Evolutionary conservation across 1,140 invertebrate species (phyloP).

Genomic region (Meloidogyne chitwoodi): DNA sequence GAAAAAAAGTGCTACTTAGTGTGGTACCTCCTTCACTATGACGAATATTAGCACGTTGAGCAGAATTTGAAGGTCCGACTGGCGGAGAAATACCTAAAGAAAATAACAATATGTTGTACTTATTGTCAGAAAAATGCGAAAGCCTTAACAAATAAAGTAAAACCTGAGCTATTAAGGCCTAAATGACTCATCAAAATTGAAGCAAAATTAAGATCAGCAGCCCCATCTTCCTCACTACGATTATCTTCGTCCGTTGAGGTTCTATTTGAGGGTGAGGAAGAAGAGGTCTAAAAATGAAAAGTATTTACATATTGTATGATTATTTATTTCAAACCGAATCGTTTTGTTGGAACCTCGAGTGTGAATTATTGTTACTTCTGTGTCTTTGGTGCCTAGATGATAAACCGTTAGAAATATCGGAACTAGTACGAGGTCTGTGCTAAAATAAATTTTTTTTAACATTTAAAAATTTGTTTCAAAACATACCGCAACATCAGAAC

Average conservation of each 20-base stretch:
- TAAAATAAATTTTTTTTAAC: neutral
- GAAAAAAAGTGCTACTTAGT: neutral
- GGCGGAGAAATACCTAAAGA: neutral
- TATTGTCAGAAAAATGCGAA: neutral
- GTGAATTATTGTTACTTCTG: neutral
- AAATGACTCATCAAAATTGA: neutral
- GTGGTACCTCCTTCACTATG: neutral
- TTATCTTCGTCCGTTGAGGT: neutral
- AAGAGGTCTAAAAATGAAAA: neutral
- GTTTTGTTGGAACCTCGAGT: neutral
- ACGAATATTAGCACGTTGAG: neutral
- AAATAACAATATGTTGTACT: neutral
- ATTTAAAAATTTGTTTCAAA: neutral
- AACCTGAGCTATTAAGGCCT: neutral
- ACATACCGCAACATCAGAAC: neutral
- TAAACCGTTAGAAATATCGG: neutral
- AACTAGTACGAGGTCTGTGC: constrained; percentile 8
- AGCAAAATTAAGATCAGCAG: neutral
- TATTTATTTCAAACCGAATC: neutral
- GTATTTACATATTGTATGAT: neutral
- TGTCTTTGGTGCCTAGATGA: constrained; percentile 1
- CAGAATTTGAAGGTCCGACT: neutral
- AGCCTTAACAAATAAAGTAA: neutral
- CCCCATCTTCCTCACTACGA: neutral
- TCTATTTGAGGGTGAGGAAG: neutral